phyloP scores from a whole-genome alignment of 2,888 invertebrate genomes.

The Augiades crinisus region DNA sequence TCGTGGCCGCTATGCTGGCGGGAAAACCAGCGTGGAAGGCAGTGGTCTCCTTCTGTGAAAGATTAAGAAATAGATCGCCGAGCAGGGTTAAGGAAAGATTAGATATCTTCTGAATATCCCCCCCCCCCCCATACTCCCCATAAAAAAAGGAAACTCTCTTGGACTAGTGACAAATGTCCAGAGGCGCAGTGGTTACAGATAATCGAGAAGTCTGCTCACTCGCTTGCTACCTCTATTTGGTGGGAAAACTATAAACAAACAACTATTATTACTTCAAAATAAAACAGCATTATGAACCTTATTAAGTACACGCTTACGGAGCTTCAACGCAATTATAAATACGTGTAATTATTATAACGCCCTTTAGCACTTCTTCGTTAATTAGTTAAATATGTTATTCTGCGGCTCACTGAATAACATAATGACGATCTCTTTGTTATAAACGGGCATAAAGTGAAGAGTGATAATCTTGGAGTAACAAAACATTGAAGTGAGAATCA shows the following conservation, averaged over 20 bases:
- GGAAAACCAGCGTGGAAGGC: too few relatives aligned
- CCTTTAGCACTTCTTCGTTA: slow-evolving; percentile 23
- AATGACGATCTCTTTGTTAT: slow-evolving; percentile 9
- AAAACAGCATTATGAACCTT: not conserved
- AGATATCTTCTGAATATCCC: too few relatives aligned
- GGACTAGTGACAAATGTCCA: too few relatives aligned
- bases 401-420: slow-evolving; percentile 14
- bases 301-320: slow-evolving; percentile 8
- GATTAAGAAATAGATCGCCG: too few relatives aligned
- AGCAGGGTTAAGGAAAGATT: too few relatives aligned
- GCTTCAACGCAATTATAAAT: slow-evolving; percentile 6
- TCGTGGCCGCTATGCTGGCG: too few relatives aligned
- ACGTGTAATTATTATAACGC: slow-evolving; percentile 20
- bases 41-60: too few relatives aligned
- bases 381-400: slow-evolving; percentile 22
- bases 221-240: too few relatives aligned
- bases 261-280: slow-evolving; percentile 21
- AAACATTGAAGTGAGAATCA: slow-evolving; percentile 41
- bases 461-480: slow-evolving; percentile 26
- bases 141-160: too few relatives aligned
- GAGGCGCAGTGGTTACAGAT: too few relatives aligned
- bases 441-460: slow-evolving; percentile 8
- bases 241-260: slow-evolving; percentile 41
- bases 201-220: too few relatives aligned
- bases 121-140: too few relatives aligned